Evolutionary conservation across 37 sponge, comb jelly and placozoan species (phyloP), one percentile per base, ranked within the genome.

Genomic region (Crambe crambe): DNA sequence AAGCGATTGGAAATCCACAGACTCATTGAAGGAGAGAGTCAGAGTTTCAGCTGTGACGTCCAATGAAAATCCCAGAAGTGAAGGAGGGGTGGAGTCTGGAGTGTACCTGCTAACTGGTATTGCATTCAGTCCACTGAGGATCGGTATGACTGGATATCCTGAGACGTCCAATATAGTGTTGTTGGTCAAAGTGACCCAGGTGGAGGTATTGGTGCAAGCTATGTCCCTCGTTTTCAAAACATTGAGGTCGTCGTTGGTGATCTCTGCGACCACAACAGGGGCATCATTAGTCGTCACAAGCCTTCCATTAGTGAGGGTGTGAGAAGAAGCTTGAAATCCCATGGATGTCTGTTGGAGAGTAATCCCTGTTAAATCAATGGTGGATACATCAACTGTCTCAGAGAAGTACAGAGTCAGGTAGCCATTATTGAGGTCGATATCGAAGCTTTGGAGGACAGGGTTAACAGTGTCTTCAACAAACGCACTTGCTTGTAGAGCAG

Each of bases 21-120:
- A 88, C 69, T 96, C 97, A 64, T 86, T 85, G 82, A 96, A 96
- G 41, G 56, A 78, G 4, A 96, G 74, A 5, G 86, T 84, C 67
- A 96, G 85, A 8, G 70, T 62, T 26, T 90, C 89, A 25, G 88
- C 29, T 0, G 91, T 90, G 21, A 96, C 74, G 57, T 96, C 77
- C 37, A 96, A 82, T 29, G 73, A 43, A 84, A 96, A 96, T 3
- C 70, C 69, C 61, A 68, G 56, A 0, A 96, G 80, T 36, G 41
- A 40, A 10, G 94, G 97, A 31, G 57, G 72, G 8, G 80, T 84
- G 9, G 35, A 78, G 68, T 96, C 97, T 25, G 56, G 29, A 18
- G 75, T 62, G 79, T 82, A 90, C 51, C 59, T 76, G 12, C 39
- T 26, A 15, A 87, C 85, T 10, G 26, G 29, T 20, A 83, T 57